Base-by-base conservation (phyloP, 2,888 invertebrate genomes). In the Oscheius myriophilus region DNA sequence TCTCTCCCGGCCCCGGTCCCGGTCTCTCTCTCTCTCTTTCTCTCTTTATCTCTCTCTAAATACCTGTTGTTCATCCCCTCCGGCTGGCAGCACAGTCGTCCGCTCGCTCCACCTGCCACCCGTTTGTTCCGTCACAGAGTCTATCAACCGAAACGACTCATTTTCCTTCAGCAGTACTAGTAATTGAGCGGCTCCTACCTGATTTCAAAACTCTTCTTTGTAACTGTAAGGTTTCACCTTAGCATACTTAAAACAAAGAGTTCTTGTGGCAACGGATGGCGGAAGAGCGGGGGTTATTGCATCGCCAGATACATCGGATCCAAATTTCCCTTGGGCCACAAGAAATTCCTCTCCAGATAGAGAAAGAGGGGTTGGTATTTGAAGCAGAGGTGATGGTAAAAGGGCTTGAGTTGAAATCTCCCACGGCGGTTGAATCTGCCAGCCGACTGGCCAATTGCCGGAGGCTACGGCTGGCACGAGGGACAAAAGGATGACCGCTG, bases 281-380 rank as follows among this genome's bases (percentile, higher is more conserved):
- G 55, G 49, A 42, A 66, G 58, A 21, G 39, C 23, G 16, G 66
- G 58, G 46, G 57, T 57, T 39, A 66, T 41, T 6, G 52, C 57
- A 66, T 55, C 58, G 1, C 66, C 66, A 4, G 46, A 14, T 14
- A 12, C n/a, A 1, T 66, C 53, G 11, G 49, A 21, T 23, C 66
- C 66, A 23, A 57, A 66, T 33, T 55, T 46, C 2, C 66, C 66
- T 39, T 66, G 66, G 18, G 66, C 66, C 21, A 66, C 41, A 2
- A 66, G 58, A 46, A 66, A 66, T 12, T 49, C 39, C 11, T 53
- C 66, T 3, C 57, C 66, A 4, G 42, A 23, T 0, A 33, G 33
- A 26, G 46, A 33, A 26, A 61, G 33, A 25, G 52, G 26, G 9
- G 43, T 43, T 0, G 64, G 64, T 16, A 55, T 23, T 9, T 54